These are phyloP conservation scores for Drosophila villosipedis DNA, from an alignment of 2,888 invertebrate species.

Conservation along the genomic window DNA sequence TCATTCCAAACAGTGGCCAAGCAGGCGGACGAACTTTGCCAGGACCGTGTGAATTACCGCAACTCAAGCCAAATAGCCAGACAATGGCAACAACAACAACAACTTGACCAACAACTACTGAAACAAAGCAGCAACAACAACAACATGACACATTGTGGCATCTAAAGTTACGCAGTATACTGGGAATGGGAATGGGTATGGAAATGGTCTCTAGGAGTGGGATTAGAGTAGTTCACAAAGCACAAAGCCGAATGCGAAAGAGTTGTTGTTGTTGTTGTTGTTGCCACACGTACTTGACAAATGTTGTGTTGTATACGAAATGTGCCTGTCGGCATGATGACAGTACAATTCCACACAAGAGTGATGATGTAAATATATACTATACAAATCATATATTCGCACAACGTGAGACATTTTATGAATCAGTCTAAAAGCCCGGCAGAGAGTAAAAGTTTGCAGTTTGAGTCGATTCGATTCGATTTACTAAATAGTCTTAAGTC, in stretches of 20 bases:
- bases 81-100: constrained; percentile 17
- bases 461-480: background rate
- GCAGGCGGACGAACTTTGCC: constrained; percentile 7
- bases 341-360: constrained; percentile 15
- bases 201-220: constrained; percentile 15
- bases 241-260: constrained; percentile 1
- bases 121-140: constrained; percentile 9
- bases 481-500: background rate
- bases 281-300: constrained; percentile 47
- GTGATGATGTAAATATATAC: background rate
- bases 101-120: constrained; percentile 3
- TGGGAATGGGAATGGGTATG: constrained; percentile 26
- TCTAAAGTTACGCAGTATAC: constrained; percentile 46
- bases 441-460: too few relatives aligned
- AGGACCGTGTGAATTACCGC: constrained; percentile 67
- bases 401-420: background rate
- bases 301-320: constrained; percentile 28
- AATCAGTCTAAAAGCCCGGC: background rate
- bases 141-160: constrained; percentile 40
- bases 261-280: constrained; percentile 15
- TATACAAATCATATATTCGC: background rate
- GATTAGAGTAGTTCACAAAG: constrained; percentile 1
- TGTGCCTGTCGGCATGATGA: constrained; percentile 20
- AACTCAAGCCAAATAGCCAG: constrained; percentile 27
- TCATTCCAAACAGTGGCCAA: constrained; percentile 55